Percentiles rank a stretch among this genome's conserved stretches.
phyloP scores from a whole-genome alignment of 2,113 vertebrate genomes.

The Xiphorhynchus elegans region DNA sequence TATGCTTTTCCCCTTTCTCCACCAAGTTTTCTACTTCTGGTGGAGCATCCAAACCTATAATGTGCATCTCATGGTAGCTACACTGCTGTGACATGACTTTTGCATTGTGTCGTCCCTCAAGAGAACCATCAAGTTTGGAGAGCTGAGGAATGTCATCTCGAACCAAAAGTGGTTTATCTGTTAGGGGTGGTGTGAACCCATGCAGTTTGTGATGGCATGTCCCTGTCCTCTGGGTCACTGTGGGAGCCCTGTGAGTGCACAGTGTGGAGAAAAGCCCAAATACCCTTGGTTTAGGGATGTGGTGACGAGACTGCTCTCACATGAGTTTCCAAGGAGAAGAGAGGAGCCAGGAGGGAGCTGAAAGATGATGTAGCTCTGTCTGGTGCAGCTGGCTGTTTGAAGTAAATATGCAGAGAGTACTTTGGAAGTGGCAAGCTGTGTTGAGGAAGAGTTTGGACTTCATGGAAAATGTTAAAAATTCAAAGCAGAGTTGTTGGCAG shows the following conservation, averaged over 20 bases:
- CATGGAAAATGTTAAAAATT: background rate
- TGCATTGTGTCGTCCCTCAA: background rate
- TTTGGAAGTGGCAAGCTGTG: background rate
- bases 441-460: background rate
- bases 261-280: background rate
- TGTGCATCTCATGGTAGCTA: background rate
- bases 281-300: background rate
- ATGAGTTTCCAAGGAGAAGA: background rate
- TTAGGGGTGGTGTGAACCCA: background rate
- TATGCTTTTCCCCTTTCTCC: background rate
- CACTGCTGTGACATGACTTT: background rate
- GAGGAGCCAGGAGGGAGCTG: background rate
- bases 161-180: background rate
- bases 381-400: background rate
- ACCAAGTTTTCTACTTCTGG: background rate
- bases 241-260: background rate
- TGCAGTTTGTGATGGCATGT: background rate
- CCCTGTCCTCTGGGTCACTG: background rate
- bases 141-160: background rate
- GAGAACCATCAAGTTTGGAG: background rate
- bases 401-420: background rate
- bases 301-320: fast-evolving
- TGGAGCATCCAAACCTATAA: background rate
- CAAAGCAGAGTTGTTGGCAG: conserved; percentile 26
- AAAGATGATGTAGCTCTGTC: background rate